A percentile compares a stretch with the other conserved stretches of the same genome.
These are phyloP conservation scores for Philereme vetulata DNA, from an alignment of 2,888 invertebrate genomes.

Conservation along the genomic window DNA sequence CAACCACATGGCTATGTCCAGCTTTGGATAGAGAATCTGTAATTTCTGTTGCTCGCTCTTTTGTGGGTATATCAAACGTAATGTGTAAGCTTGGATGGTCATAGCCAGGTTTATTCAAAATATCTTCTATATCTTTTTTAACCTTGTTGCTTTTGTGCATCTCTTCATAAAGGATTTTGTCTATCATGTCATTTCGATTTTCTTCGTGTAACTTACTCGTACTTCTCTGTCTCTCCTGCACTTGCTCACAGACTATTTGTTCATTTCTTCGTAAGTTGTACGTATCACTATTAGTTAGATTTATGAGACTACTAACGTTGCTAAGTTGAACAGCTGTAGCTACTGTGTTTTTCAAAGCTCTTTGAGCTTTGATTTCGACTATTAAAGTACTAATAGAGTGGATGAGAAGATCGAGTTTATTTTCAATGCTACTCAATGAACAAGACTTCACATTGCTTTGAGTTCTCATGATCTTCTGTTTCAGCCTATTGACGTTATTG, in stretches of 20 bases:
- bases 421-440: conserved; percentile 55
- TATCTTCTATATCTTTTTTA: conserved; percentile 54
- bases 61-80: conserved; percentile 59
- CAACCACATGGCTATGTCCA: conserved; percentile 24
- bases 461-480: conserved; percentile 37
- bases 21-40: conserved; percentile 51
- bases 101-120: conserved; percentile 42
- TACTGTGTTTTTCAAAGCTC: conserved; percentile 2
- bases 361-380: conserved; percentile 48
- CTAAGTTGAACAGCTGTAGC: conserved; percentile 6
- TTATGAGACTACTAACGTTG: neutral
- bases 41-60: conserved; percentile 61
- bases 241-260: conserved; percentile 36
- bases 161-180: conserved; percentile 52
- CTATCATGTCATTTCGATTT: conserved; percentile 35
- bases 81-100: conserved; percentile 49
- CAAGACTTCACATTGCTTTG: conserved; percentile 35
- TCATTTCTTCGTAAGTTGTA: conserved; percentile 22
- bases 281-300: conserved; percentile 19
- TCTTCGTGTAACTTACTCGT: conserved; percentile 29
- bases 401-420: conserved; percentile 59
- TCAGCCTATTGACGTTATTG: conserved; percentile 43
- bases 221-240: conserved; percentile 38
- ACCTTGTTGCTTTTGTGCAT: conserved; percentile 52
- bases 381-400: conserved; percentile 58